Percentiles rank a stretch among this genome's conserved stretches.
Evolutionary conservation across 2,113 vertebrate genomes (phyloP).

Genomic region (Aepyceros melampus): DNA sequence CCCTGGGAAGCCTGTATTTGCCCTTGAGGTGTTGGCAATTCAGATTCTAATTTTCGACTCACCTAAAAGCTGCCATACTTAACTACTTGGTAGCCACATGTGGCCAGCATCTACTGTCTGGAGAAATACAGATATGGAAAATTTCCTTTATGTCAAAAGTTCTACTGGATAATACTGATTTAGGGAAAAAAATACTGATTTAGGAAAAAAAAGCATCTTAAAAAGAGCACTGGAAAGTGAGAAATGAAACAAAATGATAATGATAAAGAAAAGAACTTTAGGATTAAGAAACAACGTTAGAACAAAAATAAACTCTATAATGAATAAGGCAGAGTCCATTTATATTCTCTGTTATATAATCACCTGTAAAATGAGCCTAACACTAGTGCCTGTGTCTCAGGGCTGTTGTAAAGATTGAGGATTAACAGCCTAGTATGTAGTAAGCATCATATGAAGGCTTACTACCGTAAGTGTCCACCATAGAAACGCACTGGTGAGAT

Average conservation of each 20-base stretch:
- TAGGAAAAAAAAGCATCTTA: neutral
- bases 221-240: neutral
- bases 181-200: neutral
- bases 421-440: no score
- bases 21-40: neutral
- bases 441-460: fast-evolving
- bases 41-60: neutral
- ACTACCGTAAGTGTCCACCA: fast-evolving
- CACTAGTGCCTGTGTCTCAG: neutral
- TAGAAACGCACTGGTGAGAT: neutral
- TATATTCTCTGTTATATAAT: neutral
- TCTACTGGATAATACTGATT: neutral
- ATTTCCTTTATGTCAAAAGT: neutral
- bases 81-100: neutral
- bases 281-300: neutral
- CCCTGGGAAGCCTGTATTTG: neutral
- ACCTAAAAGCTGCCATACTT: neutral
- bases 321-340: neutral
- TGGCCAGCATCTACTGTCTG: no score
- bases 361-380: neutral
- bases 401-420: neutral
- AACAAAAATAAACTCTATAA: neutral
- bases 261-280: neutral
- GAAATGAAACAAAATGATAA: neutral
- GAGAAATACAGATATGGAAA: neutral